A percentile compares a stretch with the other conserved stretches of the same genome.
Conservation (phyloP, 2,113 vertebrate genomes). For the Aphyosemion australe region DNA sequence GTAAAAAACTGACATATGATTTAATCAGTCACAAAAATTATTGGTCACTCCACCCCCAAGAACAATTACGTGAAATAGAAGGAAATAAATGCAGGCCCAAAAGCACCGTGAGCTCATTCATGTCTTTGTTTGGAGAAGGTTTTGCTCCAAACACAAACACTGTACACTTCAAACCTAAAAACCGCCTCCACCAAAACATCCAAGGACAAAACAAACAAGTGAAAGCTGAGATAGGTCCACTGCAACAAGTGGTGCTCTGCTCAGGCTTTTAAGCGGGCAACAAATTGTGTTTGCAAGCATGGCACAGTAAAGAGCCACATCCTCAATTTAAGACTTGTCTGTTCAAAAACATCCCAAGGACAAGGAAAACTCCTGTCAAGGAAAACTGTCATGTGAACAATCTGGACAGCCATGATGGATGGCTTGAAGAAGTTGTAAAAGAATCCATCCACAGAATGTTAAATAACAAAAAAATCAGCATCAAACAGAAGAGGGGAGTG, state of each 20-base stretch:
- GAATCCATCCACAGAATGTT: no score
- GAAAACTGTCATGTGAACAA: neutral
- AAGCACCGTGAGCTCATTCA: neutral
- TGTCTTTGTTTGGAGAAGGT: neutral
- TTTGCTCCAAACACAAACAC: neutral
- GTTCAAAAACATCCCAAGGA: neutral
- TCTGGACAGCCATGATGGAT: neutral
- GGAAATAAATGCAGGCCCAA: neutral
- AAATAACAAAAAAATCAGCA: no score
- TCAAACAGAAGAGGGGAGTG: no score
- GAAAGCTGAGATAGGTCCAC: neutral
- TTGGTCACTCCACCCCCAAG: neutral
- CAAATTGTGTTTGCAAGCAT: neutral
- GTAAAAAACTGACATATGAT: no score
- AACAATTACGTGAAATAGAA: neutral
- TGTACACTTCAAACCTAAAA: neutral
- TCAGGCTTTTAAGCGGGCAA: neutral
- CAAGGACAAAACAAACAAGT: neutral
- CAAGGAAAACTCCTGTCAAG: neutral
- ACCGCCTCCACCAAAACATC: neutral
- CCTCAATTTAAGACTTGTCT: neutral
- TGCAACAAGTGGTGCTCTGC: neutral
- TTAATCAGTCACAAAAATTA: no score
- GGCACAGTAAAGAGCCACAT: neutral
- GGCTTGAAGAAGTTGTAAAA: neutral